These are phyloP conservation scores for Drosophila trapezifrons DNA, from an alignment of 1,140 invertebrate species.

Conservation along the genomic window DNA sequence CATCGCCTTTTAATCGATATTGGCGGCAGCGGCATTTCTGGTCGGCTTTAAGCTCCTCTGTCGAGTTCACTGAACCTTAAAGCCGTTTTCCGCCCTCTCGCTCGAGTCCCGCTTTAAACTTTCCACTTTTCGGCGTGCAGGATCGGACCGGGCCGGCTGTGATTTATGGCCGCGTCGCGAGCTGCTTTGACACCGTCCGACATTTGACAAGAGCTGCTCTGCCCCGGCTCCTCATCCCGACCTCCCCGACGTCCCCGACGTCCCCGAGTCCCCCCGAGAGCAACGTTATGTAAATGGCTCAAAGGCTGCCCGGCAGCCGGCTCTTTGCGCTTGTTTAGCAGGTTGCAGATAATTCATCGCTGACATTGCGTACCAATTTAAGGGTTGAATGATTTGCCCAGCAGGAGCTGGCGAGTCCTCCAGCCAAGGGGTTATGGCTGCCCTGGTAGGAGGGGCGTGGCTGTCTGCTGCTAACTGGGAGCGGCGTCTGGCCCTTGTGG, in stretches of 20 bases:
- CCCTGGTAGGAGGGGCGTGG: constrained; percentile 9
- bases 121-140: constrained; percentile 23
- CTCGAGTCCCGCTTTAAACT: constrained; percentile 11
- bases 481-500: constrained; percentile 65
- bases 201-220: constrained; percentile 74
- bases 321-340: constrained; percentile 71
- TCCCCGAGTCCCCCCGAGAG: constrained; percentile 10
- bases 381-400: constrained; percentile 79
- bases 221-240: background rate
- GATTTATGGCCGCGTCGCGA: constrained; percentile 76
- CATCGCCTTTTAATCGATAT: constrained; percentile 33
- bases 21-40: too few relatives aligned
- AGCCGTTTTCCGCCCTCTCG: background rate
- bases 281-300: constrained; percentile 70
- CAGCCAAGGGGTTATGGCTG: constrained; percentile 15
- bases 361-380: constrained; percentile 83
- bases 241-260: too few relatives aligned
- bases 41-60: constrained; percentile 16
- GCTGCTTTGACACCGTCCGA: constrained; percentile 76
- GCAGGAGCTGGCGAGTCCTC: constrained; percentile 28
- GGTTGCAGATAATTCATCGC: constrained; percentile 83
- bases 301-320: constrained; percentile 53
- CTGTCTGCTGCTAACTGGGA: constrained; percentile 58
- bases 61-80: constrained; percentile 65
- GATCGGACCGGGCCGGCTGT: constrained; percentile 45